Conservation (phyloP, 2,888 invertebrate genomes). For the Aphidius colemani region DNA sequence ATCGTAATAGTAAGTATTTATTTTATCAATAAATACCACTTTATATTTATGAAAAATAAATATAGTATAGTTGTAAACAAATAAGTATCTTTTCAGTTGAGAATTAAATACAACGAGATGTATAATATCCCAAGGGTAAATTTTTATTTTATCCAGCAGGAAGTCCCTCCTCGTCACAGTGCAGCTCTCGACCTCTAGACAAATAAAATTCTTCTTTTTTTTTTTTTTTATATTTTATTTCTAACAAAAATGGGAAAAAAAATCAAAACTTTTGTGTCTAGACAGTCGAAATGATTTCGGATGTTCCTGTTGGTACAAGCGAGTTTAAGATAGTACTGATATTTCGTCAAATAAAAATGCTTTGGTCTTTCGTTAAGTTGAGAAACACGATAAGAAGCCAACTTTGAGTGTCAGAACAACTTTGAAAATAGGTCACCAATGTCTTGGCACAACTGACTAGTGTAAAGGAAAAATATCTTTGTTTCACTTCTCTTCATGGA, state of each 20-base stretch:
- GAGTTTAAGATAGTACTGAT: conserved; percentile 25
- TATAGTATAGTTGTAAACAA: not conserved
- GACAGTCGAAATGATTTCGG: too few species aligned
- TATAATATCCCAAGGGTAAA: not conserved
- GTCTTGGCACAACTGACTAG: conserved; percentile 10
- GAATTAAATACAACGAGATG: not conserved
- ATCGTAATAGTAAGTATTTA: conserved; percentile 65
- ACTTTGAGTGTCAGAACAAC: conserved; percentile 26
- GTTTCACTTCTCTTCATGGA: not conserved
- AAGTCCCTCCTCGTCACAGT: not conserved
- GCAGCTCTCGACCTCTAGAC: conserved; percentile 22
- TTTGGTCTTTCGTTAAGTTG: conserved; percentile 14
- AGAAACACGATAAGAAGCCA: conserved; percentile 31
- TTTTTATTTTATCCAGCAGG: not conserved
- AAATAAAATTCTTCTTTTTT: too few species aligned
- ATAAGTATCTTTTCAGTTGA: not conserved
- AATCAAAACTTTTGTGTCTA: too few species aligned
- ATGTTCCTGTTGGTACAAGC: conserved; percentile 4
- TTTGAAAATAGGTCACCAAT: conserved; percentile 34
- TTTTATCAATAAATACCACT: not conserved
- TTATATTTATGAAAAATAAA: not conserved
- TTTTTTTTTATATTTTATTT: too few species aligned
- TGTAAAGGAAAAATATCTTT: not conserved
- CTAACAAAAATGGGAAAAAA: too few species aligned
- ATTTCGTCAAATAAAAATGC: conserved; percentile 2